These are phyloP conservation scores for Sialia sialis DNA, from an alignment of 2,113 vertebrate genomes.

Conservation along the genomic window DNA sequence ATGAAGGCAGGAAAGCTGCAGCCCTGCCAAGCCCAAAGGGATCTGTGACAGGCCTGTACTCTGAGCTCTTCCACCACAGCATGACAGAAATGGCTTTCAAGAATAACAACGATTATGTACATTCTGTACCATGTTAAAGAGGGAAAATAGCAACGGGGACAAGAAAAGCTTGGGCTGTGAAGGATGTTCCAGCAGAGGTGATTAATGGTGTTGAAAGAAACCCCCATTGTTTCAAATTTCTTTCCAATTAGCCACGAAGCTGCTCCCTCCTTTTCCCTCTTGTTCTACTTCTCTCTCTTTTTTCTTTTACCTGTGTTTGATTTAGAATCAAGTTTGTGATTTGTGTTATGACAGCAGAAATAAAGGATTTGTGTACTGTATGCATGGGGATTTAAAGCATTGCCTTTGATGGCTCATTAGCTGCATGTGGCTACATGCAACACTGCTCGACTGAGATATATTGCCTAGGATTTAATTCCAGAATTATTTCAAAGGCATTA, in stretches of 20 bases:
- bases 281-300: background rate
- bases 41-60: background rate
- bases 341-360: constrained; percentile 32
- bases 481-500: constrained; percentile 60
- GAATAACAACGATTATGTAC: background rate
- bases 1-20: background rate
- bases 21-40: background rate
- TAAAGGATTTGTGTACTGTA: background rate
- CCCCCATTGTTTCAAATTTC: background rate
- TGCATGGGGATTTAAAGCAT: constrained; percentile 16
- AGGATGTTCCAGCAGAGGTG: constrained; percentile 33
- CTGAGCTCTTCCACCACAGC: background rate
- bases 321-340: constrained; percentile 23
- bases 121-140: background rate
- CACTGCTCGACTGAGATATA: constrained; percentile 18
- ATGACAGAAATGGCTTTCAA: background rate
- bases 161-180: background rate
- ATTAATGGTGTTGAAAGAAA: constrained; percentile 45
- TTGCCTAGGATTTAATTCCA: constrained; percentile 40
- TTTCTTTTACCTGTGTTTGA: constrained; percentile 18
- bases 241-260: constrained; percentile 8
- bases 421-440: constrained; percentile 20
- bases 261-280: background rate
- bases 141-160: background rate
- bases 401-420: constrained; percentile 25